Percentiles rank a stretch among this genome's conserved stretches.
Evolutionary conservation across 64 coral and sea anemone genomes (phyloP).

Genomic region (Montipora foliosa): DNA sequence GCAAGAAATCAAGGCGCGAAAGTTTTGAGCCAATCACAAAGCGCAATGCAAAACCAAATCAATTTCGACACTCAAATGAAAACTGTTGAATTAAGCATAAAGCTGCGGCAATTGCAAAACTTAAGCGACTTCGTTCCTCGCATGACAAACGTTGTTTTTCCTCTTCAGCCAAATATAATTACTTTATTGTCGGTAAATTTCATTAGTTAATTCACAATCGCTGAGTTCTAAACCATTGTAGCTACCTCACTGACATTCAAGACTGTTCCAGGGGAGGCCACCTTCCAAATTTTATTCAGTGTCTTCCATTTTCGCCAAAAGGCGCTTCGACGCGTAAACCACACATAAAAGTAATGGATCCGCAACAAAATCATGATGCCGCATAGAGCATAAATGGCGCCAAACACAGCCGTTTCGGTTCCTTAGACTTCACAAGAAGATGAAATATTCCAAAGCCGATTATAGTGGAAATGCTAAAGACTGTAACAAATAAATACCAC

Average conservation of each 20-base stretch:
- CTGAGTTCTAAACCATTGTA: background rate
- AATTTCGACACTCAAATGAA: background rate
- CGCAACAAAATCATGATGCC: conserved; percentile 76
- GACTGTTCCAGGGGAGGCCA: conserved; percentile 20
- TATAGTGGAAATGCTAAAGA: conserved; percentile 79
- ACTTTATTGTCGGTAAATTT: too few species aligned
- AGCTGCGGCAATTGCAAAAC: too few species aligned
- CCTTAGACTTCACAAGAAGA: conserved; percentile 52
- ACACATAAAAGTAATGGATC: conserved; percentile 85
- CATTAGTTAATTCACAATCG: background rate
- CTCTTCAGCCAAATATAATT: too few species aligned
- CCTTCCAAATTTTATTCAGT: conserved; percentile 78
- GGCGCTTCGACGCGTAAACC: conserved; percentile 77
- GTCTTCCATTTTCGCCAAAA: conserved; percentile 84
- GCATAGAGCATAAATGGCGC: conserved; percentile 86
- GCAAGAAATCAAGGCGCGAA: background rate
- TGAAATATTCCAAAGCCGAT: conserved; percentile 89
- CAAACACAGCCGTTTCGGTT: conserved; percentile 69
- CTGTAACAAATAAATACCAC: conserved; percentile 84
- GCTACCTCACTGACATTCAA: conserved; percentile 35
- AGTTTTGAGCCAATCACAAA: background rate
- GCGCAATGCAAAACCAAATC: background rate
- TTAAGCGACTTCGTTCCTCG: too few species aligned
- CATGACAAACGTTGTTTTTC: too few species aligned
- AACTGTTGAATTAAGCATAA: background rate